Evolutionary conservation across 53 echinoderm and acorn worm genomes (phyloP), one percentile per base, ranked within the genome.

Genomic region (Astropecten irregularis): DNA sequence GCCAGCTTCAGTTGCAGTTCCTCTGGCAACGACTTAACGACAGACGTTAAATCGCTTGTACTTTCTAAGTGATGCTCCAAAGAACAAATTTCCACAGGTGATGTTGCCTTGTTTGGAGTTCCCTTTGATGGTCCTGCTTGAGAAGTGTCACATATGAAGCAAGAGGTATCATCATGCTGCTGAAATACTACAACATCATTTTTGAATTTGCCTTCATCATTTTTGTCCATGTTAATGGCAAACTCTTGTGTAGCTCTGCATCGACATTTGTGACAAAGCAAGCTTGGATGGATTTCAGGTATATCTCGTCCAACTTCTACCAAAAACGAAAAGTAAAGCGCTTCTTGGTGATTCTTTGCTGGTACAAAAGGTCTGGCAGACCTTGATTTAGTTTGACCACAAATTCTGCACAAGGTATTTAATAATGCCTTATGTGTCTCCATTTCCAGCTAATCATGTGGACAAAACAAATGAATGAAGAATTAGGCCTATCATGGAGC

Each of bases 211-310:
- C 58, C 58, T 18, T 58, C 28, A 4, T 58, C 58, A 58, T 27
- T 58, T 21, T 8, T 58, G 8, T 58, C 58, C 14, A 15, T 9
- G 3, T 19, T 51, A 8, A 3, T 7, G 53, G 58, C 23, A 58
- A 58, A 58, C 58, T 58, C 27, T 18, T 58, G 23, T 4, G 18
- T 5, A 26, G 25, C 58, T 18, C 58, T 58, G 28, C 58, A 58
- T 18, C 58, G 58, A 58, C 58, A 58, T 27, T 58, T 58, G 58
- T 58, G 58, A 18, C 58, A 58, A 8, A 58, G 58, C 58, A 23
- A 58, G 18, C 4, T 18, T 58, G 58, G 58, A 18, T 27, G 58
- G 18, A 27, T 58, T 58, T 27, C 58, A 23, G 58, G 27, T 3
- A 58, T 23, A 26, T 58, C 58, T 13, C 23, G 18, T 8, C 18